Evolutionary conservation across 2,888 invertebrate genomes (phyloP).

Genomic region (Cremastinae sp.): DNA sequence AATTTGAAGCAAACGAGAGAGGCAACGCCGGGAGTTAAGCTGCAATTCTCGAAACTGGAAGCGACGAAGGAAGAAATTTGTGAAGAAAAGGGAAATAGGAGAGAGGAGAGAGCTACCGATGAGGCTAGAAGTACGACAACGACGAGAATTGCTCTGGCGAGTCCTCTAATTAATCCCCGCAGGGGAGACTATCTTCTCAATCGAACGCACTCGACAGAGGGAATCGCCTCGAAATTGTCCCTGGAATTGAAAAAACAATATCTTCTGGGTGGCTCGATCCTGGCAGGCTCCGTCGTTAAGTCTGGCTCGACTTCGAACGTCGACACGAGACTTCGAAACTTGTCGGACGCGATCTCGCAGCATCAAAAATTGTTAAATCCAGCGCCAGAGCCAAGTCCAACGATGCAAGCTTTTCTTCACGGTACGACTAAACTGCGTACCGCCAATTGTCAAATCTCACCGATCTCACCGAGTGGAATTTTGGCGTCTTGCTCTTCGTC

Average conservation of each 20-base stretch:
- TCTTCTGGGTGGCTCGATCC: conserved; percentile 87
- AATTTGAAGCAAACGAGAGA: conserved; percentile 72
- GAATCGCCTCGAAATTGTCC: conserved; percentile 92
- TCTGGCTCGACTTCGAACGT: conserved; percentile 92
- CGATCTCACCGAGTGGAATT: conserved; percentile 71
- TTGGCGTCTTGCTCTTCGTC: no score
- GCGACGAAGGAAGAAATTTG: conserved; percentile 59
- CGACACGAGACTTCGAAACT: conserved; percentile 91
- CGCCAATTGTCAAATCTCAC: conserved; percentile 70
- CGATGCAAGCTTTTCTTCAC: conserved; percentile 87
- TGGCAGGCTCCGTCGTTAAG: conserved; percentile 87
- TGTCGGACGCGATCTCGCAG: conserved; percentile 92
- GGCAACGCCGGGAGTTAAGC: conserved; percentile 61
- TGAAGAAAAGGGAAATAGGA: conserved; percentile 17
- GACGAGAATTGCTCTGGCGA: conserved; percentile 32
- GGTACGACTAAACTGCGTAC: conserved; percentile 77
- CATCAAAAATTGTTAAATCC: conserved; percentile 93
- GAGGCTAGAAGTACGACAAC: conserved; percentile 14
- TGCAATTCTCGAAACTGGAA: conserved; percentile 67
- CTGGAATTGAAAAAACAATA: conserved; percentile 93
- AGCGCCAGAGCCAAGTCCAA: conserved; percentile 86
- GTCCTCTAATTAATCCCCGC: conserved; percentile 83
- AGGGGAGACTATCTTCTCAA: conserved; percentile 90
- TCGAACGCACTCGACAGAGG: conserved; percentile 92
- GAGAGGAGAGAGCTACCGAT: background rate